Conservation (phyloP, 2,797 vertebrate species). For the Muscicapa striata region DNA sequence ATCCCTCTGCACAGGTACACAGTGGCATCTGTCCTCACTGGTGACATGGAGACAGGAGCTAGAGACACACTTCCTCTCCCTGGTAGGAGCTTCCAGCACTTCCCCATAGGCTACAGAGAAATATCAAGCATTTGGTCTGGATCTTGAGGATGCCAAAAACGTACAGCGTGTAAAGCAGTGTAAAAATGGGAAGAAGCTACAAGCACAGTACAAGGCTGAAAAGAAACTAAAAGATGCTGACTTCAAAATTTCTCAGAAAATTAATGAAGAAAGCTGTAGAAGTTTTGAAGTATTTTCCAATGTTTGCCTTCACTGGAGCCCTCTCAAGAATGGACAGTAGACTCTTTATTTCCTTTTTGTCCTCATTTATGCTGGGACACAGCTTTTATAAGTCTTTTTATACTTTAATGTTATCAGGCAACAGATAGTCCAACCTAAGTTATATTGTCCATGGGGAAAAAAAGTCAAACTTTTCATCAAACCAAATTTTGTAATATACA, state of each 20-base stretch:
- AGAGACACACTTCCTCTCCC: not conserved
- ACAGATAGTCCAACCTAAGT: not conserved
- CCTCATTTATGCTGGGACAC: not conserved
- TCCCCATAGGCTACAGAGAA: not conserved
- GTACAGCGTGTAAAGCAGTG: not conserved
- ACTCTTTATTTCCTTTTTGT: not conserved
- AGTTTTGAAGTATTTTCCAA: not conserved
- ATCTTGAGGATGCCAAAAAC: not conserved
- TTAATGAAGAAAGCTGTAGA: not conserved
- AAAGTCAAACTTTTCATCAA: not conserved
- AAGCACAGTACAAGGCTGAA: not conserved
- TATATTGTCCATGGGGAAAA: not conserved
- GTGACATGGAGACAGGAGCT: not conserved
- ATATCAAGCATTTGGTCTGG: not conserved
- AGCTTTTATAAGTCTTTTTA: not conserved
- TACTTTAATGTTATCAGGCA: not conserved
- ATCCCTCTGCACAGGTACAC: accelerated
- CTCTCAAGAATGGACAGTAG: not conserved
- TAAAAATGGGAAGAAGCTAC: not conserved
- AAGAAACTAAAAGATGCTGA: not conserved
- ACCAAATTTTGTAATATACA: not conserved
- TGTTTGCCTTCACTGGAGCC: not conserved
- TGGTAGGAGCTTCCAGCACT: not conserved
- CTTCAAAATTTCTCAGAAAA: not conserved
- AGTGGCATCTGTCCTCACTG: not conserved